Percentiles rank a stretch among this genome's conserved stretches.
Conservation (phyloP, 2,888 invertebrate species). For the Aelia acuminata region DNA sequence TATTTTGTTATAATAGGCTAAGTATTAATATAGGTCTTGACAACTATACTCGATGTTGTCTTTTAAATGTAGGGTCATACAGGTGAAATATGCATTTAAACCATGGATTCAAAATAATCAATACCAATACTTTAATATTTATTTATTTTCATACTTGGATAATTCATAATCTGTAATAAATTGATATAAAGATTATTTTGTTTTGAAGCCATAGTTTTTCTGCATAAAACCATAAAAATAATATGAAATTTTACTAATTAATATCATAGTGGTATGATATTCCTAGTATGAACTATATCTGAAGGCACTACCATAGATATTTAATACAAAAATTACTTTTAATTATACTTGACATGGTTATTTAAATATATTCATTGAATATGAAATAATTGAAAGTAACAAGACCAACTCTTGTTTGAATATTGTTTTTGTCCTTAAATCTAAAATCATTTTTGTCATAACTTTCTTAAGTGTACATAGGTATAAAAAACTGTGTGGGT, state of each 20-base stretch:
- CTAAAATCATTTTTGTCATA: not conserved
- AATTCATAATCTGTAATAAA: constrained; percentile 25
- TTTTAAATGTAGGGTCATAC: constrained; percentile 22
- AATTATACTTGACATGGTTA: not conserved
- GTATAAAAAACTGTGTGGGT: not conserved
- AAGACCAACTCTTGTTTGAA: constrained; percentile 27
- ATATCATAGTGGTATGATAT: constrained; percentile 42
- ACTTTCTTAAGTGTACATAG: not conserved
- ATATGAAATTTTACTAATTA: not conserved
- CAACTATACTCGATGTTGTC: constrained; percentile 39
- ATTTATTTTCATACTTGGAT: constrained; percentile 33
- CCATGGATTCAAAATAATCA: constrained; percentile 50
- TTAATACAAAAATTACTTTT: not conserved
- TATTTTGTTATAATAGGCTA: constrained; percentile 60
- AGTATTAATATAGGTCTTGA: constrained; percentile 52
- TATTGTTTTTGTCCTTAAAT: constrained; percentile 15
- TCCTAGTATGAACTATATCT: constrained; percentile 51
- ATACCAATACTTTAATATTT: constrained; percentile 32
- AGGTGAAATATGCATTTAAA: constrained; percentile 46
- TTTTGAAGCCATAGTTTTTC: constrained; percentile 40
- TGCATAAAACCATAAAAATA: not conserved
- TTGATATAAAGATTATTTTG: constrained; percentile 4
- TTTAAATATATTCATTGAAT: not conserved
- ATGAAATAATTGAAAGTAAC: not conserved
- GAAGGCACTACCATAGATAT: constrained; percentile 53